phyloP scores from a whole-genome alignment of 2,888 invertebrate species.

The Amphipyra berbera region DNA sequence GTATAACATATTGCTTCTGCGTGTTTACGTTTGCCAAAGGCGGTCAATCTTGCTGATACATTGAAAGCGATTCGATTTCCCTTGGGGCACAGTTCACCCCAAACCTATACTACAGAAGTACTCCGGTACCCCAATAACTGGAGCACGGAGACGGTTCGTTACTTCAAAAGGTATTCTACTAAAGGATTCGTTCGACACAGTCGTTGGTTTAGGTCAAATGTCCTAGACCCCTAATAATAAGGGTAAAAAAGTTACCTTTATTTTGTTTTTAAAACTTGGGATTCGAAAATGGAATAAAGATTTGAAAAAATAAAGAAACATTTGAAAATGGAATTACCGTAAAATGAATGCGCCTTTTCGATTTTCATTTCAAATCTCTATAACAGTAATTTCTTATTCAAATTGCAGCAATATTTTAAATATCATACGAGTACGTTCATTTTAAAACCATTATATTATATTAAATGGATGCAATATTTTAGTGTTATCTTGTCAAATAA shows the following conservation, averaged over 20 bases:
- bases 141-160: conserved; percentile 32
- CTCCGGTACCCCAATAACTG: conserved; percentile 15
- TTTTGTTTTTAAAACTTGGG: conserved; percentile 1
- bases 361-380: no score
- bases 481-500: conserved; percentile 45
- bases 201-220: conserved; percentile 29
- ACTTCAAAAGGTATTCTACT: conserved; percentile 21
- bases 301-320: no score
- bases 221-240: conserved; percentile 2
- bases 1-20: conserved; percentile 1
- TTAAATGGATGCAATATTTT: conserved; percentile 29
- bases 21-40: conserved; percentile 24
- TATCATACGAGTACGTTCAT: no score
- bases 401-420: no score
- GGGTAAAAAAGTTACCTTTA: conserved; percentile 1
- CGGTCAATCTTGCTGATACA: conserved; percentile 20
- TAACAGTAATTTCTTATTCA: no score
- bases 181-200: conserved; percentile 25
- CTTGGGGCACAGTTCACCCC: conserved; percentile 7
- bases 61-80: conserved; percentile 36
- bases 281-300: no score
- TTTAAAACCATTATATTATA: conserved; percentile 21
- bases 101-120: conserved; percentile 6
- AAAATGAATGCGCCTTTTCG: no score
- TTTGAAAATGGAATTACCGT: no score